phyloP scores from a whole-genome alignment of 2,888 invertebrate genomes.

The Drosophila gaucha region DNA sequence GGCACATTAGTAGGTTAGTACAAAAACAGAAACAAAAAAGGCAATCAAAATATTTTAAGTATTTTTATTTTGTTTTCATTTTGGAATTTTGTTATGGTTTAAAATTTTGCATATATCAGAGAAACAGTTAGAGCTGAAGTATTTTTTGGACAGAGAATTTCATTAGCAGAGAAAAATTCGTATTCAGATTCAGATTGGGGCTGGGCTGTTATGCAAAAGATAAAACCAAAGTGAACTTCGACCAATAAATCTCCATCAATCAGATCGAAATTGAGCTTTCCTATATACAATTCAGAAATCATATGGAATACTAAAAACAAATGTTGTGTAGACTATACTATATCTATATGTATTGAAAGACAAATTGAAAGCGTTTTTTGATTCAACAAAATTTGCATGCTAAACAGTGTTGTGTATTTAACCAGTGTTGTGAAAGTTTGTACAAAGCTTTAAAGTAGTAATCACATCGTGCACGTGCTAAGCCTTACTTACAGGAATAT shows the following conservation, averaged over 20 bases:
- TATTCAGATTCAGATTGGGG: background rate
- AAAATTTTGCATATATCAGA: conserved; percentile 55
- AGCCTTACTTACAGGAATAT: background rate
- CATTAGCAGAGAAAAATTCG: background rate
- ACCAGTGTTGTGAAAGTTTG: conserved; percentile 34
- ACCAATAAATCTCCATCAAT: conserved; percentile 37
- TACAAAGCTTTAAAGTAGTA: conserved; percentile 14
- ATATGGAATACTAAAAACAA: conserved; percentile 3
- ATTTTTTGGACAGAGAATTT: background rate
- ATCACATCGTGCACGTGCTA: conserved; percentile 18
- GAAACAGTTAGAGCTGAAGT: background rate
- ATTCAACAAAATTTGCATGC: conserved; percentile 24
- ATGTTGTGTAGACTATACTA: background rate
- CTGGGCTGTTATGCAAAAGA: conserved; percentile 62
- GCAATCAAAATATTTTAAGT: conserved; percentile 20
- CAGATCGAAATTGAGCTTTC: conserved; percentile 13
- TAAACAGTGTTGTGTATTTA: conserved; percentile 21
- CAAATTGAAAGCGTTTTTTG: conserved; percentile 15
- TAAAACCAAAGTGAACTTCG: conserved; percentile 49
- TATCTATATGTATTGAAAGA: too few relatives aligned
- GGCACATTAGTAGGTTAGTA: conserved; percentile 35
- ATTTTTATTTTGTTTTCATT: conserved; percentile 21
- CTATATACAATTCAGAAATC: conserved; percentile 8
- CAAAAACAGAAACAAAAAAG: conserved; percentile 18
- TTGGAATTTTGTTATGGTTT: conserved; percentile 48